Percentiles rank a stretch among this genome's conserved stretches.
Evolutionary conservation across 2,113 vertebrate genomes (phyloP).

Genomic region (Pygoscelis adeliae): DNA sequence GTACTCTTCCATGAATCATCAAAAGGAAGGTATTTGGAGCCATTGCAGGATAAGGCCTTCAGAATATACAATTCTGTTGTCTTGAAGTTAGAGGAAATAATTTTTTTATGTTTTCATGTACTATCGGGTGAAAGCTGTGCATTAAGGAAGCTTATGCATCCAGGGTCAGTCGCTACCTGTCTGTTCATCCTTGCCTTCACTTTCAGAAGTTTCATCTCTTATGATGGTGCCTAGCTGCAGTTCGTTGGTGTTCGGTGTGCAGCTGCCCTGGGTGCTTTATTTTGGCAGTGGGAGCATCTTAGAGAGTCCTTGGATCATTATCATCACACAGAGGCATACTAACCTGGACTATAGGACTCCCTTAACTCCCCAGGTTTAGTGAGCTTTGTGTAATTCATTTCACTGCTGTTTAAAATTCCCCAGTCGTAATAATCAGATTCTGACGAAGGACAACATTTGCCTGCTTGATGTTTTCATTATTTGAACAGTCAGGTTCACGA

Average conservation of each 20-base stretch:
- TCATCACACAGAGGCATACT: not conserved
- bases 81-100: not conserved
- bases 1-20: not conserved
- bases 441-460: not conserved
- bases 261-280: not conserved
- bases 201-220: not conserved
- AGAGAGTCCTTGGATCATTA: not conserved
- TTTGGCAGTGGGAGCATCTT: not conserved
- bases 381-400: not conserved
- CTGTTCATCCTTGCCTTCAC: not conserved
- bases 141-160: not conserved
- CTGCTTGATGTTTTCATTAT: not conserved
- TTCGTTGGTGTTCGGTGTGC: fast-evolving
- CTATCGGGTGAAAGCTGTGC: not conserved
- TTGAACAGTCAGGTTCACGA: not conserved
- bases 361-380: not conserved
- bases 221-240: not conserved
- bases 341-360: not conserved
- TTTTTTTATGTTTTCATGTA: not conserved
- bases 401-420: not conserved
- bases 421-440: not conserved
- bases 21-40: not conserved
- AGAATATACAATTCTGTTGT: not conserved
- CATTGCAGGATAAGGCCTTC: not conserved
- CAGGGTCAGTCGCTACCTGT: not conserved